Percentiles rank a stretch among this genome's conserved stretches.
Conservation (phyloP, 1,140 invertebrate genomes). For the Oryctes rhinoceros region DNA sequence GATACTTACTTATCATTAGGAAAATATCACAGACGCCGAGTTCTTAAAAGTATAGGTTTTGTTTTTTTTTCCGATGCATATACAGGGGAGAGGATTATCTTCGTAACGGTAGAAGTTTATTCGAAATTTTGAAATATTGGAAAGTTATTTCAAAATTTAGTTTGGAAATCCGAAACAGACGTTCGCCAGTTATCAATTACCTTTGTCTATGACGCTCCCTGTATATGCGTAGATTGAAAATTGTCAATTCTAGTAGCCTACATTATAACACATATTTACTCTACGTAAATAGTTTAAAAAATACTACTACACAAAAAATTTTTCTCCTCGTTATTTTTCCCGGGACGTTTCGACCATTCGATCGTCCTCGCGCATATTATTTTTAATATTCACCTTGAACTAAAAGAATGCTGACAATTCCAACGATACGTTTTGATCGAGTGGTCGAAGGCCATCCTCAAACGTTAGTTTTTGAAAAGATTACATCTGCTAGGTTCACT, state of each 20-base stretch:
- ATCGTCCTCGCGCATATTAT: background rate
- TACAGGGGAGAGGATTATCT: background rate
- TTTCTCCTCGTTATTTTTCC: background rate
- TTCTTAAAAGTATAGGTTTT: conserved; percentile 45
- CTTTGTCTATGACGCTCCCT: background rate
- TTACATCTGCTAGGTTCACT: conserved; percentile 53
- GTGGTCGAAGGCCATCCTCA: background rate
- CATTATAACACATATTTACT: background rate
- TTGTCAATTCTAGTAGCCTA: background rate
- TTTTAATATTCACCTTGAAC: too few relatives aligned
- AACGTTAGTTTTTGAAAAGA: background rate
- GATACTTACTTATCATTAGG: conserved; percentile 40
- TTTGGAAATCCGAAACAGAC: too few relatives aligned
- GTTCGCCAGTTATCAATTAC: too few relatives aligned
- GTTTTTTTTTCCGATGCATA: conserved; percentile 40
- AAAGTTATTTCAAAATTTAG: too few relatives aligned
- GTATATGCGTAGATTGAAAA: conserved; percentile 2
- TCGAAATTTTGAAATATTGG: too few relatives aligned
- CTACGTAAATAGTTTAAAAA: background rate
- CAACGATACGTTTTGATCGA: background rate
- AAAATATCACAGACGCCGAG: conserved; percentile 49
- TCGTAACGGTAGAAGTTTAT: too few relatives aligned
- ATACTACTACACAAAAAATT: background rate
- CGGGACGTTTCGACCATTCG: background rate
- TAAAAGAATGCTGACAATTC: too few relatives aligned